A percentile compares a stretch with the other conserved stretches of the same genome.
Conservation (phyloP, 2,797 vertebrate genomes). For the Lepus townsendii region DNA sequence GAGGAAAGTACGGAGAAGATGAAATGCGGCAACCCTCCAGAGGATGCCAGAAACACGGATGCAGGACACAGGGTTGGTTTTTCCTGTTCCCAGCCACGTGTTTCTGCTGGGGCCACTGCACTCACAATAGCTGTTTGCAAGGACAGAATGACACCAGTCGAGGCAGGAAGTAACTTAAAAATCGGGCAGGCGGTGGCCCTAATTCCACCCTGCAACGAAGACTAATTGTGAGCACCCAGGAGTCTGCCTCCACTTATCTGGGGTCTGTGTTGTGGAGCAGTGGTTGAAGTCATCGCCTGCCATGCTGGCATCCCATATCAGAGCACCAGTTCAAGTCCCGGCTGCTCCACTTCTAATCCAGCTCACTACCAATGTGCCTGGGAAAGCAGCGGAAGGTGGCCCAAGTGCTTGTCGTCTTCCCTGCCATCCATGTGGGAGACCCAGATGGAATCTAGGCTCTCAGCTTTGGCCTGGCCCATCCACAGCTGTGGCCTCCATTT, state of each 20-base stretch:
- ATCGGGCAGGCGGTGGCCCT: not conserved
- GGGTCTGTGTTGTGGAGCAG: too few relatives aligned
- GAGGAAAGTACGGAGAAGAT: not conserved
- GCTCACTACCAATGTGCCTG: too few relatives aligned
- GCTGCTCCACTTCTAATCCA: too few relatives aligned
- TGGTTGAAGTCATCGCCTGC: too few relatives aligned
- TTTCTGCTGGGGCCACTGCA: not conserved
- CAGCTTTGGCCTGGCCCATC: too few relatives aligned
- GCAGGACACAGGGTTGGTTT: not conserved
- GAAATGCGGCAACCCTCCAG: not conserved
- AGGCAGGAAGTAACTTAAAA: not conserved
- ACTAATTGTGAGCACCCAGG: not conserved
- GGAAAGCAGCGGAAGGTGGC: too few relatives aligned
- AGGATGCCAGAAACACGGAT: not conserved
- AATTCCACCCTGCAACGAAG: not conserved
- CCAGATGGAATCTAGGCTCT: too few relatives aligned
- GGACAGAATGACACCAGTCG: accelerated
- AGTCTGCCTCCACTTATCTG: not conserved
- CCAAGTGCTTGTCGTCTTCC: too few relatives aligned
- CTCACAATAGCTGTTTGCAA: not conserved
- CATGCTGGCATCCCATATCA: too few relatives aligned
- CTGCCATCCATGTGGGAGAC: too few relatives aligned
- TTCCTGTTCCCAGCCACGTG: not conserved
- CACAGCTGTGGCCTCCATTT: too few relatives aligned
- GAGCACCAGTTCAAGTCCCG: too few relatives aligned